Evolutionary conservation across 2,888 invertebrate species (phyloP), one percentile per base, ranked within the genome.

Genomic region (Dasysyrphus tricinctus): DNA sequence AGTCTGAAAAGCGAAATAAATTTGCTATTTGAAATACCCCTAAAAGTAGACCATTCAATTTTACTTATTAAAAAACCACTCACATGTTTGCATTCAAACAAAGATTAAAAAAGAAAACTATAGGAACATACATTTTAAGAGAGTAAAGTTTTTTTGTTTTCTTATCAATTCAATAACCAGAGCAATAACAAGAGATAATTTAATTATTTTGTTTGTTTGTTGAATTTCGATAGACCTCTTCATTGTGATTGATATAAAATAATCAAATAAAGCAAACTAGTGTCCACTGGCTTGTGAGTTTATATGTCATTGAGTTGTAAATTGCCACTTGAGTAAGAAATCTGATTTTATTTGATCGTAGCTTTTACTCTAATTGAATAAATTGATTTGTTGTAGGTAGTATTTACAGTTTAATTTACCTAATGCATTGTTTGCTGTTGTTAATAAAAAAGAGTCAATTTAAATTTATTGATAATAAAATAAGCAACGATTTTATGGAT

Each of bases 311-410:
- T 61, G 61, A 61, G 61, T 61, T 39, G 39, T 61, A 61, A 61
- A 61, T 59, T 12, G 16, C 39, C 39, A 39, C 61, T 61, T 39
- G 39, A 61, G 39, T 39, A 24, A 24, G 4, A 42, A 82, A 73
- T 73, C 59, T 37, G 61, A 80, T 69, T 80, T 69, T 34, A 56
- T 69, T 75, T 75, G 75, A 5, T 57, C 6, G 16, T 16, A 73
- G 56, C 49, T 59, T 56, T 74, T 57, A 32, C 24, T 24, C 1
- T 24, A 63, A 47, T 81, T 59, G 82, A 73, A 39, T 44, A 54
- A 77, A 82, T 82, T 73, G 49, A 32, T 49, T 67, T 79, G 69
- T 67, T 80, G 19, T n/a, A n/a, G n/a, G n/a, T n/a, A n/a, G n/a
- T 54, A 47, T 72, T 84, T 69, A 49, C 63, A 16, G 39, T 24